Evolutionary conservation across 2,113 vertebrate genomes (phyloP).

Genomic region (Ahaetulla prasina): DNA sequence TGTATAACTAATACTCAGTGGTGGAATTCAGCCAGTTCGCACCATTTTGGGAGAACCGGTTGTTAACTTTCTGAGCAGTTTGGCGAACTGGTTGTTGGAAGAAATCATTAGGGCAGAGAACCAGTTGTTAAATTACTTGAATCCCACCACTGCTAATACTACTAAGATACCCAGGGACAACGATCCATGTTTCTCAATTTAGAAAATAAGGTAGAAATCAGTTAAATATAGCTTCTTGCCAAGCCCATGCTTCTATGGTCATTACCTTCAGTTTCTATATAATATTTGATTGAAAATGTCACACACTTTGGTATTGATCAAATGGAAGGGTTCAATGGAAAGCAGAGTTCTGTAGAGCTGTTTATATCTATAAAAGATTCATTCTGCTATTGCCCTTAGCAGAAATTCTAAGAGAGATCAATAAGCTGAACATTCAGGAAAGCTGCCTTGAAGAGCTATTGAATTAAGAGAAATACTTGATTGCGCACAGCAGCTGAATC

Average conservation of each 20-base stretch:
- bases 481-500: background rate
- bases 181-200: background rate
- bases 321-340: background rate
- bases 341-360: too few relatives aligned
- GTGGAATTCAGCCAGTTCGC: too few relatives aligned
- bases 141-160: too few relatives aligned
- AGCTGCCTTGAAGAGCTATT: background rate
- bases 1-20: background rate
- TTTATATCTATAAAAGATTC: background rate
- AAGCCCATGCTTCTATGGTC: background rate
- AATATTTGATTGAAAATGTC: background rate
- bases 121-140: too few relatives aligned
- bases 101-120: too few relatives aligned
- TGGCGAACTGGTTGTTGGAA: too few relatives aligned
- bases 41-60: too few relatives aligned
- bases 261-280: background rate
- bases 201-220: background rate
- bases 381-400: background rate
- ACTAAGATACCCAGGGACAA: background rate
- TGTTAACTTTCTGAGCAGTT: too few relatives aligned
- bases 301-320: background rate
- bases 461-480: background rate
- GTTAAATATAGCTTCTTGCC: background rate
- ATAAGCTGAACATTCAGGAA: background rate
- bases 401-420: background rate